Evolutionary conservation across 2,888 invertebrate genomes (phyloP).

Genomic region (Thalpophila matura): DNA sequence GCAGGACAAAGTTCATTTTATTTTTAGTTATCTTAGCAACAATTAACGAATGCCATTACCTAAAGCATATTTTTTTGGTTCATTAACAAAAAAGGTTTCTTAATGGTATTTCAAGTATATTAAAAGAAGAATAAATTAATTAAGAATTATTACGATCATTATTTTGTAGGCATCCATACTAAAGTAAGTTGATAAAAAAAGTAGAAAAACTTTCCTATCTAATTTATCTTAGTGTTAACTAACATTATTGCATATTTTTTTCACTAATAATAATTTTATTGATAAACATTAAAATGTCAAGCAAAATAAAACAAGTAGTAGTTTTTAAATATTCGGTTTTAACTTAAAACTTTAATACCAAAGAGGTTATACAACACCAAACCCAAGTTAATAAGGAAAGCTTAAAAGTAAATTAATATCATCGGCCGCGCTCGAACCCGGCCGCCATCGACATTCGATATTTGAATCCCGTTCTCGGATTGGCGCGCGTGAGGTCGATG

Average conservation of each 20-base stretch:
- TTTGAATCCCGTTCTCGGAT: slow-evolving; percentile 73
- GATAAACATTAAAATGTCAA: background rate
- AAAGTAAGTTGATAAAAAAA: no score
- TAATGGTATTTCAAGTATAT: slow-evolving; percentile 8
- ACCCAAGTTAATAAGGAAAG: slow-evolving; percentile 72
- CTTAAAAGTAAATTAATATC: slow-evolving; percentile 76
- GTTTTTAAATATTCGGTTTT: background rate
- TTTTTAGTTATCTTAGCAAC: slow-evolving; percentile 16
- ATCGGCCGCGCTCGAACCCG: slow-evolving; percentile 65
- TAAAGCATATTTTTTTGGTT: slow-evolving; percentile 9
- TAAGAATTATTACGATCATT: no score
- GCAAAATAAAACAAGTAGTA: background rate
- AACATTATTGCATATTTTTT: background rate
- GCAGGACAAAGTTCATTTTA: slow-evolving; percentile 48
- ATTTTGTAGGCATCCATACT: no score
- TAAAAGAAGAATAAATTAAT: background rate
- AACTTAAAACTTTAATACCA: slow-evolving; percentile 4
- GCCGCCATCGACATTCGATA: slow-evolving; percentile 73
- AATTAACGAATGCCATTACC: background rate
- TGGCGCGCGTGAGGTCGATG: slow-evolving; percentile 71
- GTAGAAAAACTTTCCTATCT: no score
- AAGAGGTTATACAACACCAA: slow-evolving; percentile 52
- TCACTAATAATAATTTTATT: background rate
- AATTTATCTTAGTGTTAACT: no score
- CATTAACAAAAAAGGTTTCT: slow-evolving; percentile 11